Base-by-base conservation (phyloP, 2,797 vertebrate species). In the Heteromormyrus szaboi region DNA sequence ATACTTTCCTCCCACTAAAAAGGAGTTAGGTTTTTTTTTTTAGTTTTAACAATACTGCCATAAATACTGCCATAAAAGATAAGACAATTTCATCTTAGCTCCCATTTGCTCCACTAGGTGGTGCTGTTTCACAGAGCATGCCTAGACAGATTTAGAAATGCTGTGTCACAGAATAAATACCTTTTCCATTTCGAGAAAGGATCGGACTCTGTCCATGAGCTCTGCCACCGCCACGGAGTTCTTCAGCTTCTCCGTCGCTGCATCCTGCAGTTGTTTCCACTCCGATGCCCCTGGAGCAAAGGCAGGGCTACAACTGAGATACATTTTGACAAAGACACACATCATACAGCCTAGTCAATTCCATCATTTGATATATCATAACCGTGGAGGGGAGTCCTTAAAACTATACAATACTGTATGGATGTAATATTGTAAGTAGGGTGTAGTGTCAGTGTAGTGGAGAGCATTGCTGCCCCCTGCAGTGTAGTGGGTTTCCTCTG, bases 251-350 rank as follows among this genome's bases (percentile, higher is more conserved):
- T 97, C 97, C 91, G 95, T 97, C 91, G 99, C 93, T 17, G 97
- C 96, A 89, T 98, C 97, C 95, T 99, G 97, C 25, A 99, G 93
- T 91, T 92, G 96, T 81, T 98, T 97, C 98, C 98, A 99, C 90
- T 98, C 97, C 93, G 97, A 97, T 92, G 97, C 97, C 92, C 98
- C 98, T 99, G 89, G 5, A 5, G 90, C 17, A 83, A 37, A 83
- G 33, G 50, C 72, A 56, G 4, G 51, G 68, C 46, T 72, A 25
- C n/a, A 4, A 76, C 48, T 76, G 87, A 88, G 68, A 50, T 8
- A 19, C 41, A 46, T 53, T 62, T 68, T 22, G 22, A 29, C 22
- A 44, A 88, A 19, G 22, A 48, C 4, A 56, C 25, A 29, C n/a
- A 51, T 22, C 79, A 83, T 3, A 84, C 17, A 25, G n/a, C 11